Conservation (phyloP, 2,113 vertebrate genomes). For the Gnathonemus echidnorhynchus region DNA sequence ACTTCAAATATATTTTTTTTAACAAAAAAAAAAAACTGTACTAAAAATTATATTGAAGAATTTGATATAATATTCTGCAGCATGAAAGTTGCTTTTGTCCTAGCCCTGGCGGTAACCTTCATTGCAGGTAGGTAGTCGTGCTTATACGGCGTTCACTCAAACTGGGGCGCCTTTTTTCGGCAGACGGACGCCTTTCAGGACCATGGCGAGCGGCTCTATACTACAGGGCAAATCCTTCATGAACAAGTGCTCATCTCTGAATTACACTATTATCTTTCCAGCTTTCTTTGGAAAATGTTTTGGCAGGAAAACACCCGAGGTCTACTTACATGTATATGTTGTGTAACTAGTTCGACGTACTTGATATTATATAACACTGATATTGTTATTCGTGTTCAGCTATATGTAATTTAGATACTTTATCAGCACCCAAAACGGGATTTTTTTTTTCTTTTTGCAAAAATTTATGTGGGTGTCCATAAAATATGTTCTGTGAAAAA, state of each 20-base stretch:
- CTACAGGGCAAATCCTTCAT: not conserved
- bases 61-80: not conserved
- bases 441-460: not conserved
- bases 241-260: not conserved
- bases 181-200: constrained; percentile 46
- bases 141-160: not conserved
- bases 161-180: not conserved
- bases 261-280: not conserved
- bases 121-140: constrained; percentile 46
- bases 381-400: not conserved
- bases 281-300: not conserved
- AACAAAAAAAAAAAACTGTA: not conserved
- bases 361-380: not conserved
- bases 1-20: not conserved
- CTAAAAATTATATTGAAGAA: not conserved
- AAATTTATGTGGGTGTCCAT: not conserved
- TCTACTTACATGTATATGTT: not conserved
- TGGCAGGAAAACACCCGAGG: not conserved
- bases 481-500: not conserved
- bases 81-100: constrained; percentile 48
- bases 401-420: not conserved
- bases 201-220: constrained; percentile 51
- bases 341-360: not conserved
- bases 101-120: constrained; percentile 31
- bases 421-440: not conserved